phyloP scores from a whole-genome alignment of 2,113 vertebrate genomes.

The Pygoscelis adeliae region DNA sequence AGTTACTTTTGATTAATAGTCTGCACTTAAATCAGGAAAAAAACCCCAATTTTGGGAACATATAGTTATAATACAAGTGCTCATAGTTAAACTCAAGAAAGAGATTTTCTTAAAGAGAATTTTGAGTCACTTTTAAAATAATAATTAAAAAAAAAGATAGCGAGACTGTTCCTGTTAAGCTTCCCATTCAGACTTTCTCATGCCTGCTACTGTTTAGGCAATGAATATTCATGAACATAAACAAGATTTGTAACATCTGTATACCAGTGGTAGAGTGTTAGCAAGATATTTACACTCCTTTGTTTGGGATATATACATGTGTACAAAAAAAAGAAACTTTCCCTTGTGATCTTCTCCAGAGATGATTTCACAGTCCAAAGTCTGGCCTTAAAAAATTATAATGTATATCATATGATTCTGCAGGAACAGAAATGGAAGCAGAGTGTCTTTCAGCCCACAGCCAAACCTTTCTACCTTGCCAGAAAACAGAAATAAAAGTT shows the following conservation, averaged over 20 bases:
- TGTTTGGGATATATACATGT: not conserved
- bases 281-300: conserved; percentile 25
- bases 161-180: not conserved
- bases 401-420: conserved; percentile 23
- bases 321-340: conserved; percentile 12
- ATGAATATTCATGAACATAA: conserved; percentile 61
- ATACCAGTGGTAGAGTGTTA: not conserved
- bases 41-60: not conserved
- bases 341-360: conserved; percentile 29
- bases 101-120: not conserved
- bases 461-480: not conserved
- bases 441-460: not conserved
- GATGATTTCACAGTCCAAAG: conserved; percentile 1
- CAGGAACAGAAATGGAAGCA: conserved; percentile 21
- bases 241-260: conserved; percentile 47
- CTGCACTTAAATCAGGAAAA: not conserved
- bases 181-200: not conserved
- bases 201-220: conserved; percentile 52
- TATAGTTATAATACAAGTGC: not conserved
- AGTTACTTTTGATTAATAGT: not conserved
- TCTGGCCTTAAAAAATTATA: conserved; percentile 14
- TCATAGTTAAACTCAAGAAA: not conserved
- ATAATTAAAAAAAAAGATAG: not conserved
- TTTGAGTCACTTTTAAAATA: not conserved
- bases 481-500: conserved; percentile 28